Evolutionary conservation across 2,888 invertebrate genomes (phyloP).

Genomic region (Meteorus cinctellus): DNA sequence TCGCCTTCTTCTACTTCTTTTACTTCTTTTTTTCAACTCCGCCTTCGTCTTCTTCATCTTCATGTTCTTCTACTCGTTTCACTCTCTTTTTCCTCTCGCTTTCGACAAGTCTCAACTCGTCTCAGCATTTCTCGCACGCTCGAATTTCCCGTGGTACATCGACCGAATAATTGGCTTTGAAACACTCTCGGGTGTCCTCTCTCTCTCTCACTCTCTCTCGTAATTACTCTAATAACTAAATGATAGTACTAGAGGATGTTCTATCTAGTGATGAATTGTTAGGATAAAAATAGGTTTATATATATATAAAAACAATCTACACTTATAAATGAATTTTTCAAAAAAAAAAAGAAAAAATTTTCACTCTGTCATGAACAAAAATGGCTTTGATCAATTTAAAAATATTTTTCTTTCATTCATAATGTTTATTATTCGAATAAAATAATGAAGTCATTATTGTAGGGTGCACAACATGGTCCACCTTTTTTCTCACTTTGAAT

Average conservation of each 20-base stretch:
- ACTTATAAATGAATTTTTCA: neutral
- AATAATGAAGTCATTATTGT: neutral
- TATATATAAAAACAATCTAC: neutral
- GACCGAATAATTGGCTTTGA: slow-evolving; percentile 15
- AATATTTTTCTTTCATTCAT: neutral
- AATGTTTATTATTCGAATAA: neutral
- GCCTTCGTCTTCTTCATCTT: neutral
- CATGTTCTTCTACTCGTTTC: slow-evolving; percentile 4
- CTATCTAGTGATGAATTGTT: slow-evolving; percentile 9
- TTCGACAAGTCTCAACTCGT: neutral
- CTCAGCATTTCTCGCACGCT: neutral
- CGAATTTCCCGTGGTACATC: slow-evolving; percentile 28
- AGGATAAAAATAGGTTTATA: neutral
- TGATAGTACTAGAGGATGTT: neutral
- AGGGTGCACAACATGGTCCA: neutral
- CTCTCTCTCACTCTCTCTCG: neutral
- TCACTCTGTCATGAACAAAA: neutral
- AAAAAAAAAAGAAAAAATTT: neutral
- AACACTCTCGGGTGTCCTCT: neutral
- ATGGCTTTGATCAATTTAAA: neutral
- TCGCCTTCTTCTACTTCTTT: neutral
- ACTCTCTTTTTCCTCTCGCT: slow-evolving; percentile 22
- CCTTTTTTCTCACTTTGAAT: neutral
- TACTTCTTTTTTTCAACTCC: neutral
- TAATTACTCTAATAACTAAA: slow-evolving; percentile 20